Conservation (phyloP, 2,797 vertebrate genomes). For the Gouania willdenowi region DNA sequence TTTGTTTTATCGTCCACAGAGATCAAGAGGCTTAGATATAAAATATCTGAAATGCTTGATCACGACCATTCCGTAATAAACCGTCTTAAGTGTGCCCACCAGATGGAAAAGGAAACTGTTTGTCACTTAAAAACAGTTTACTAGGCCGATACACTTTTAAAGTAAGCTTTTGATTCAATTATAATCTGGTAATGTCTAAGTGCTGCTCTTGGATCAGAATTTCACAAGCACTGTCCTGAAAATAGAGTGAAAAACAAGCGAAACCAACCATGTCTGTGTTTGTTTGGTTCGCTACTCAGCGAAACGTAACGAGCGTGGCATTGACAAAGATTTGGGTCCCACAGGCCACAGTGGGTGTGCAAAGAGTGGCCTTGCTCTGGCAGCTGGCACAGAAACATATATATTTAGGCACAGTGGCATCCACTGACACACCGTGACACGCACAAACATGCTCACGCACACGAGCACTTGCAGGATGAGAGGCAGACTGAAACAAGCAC, state of each 20-base stretch:
- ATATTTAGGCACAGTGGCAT: slow-evolving; percentile 56
- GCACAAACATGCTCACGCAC: slow-evolving; percentile 26
- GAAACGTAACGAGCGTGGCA: slow-evolving; percentile 58
- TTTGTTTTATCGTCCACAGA: slow-evolving; percentile 37
- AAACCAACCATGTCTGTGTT: slow-evolving; percentile 61
- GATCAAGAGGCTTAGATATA: slow-evolving; percentile 31
- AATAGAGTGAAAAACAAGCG: slow-evolving; percentile 63
- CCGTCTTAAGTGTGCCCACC: too few relatives aligned
- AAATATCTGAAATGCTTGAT: slow-evolving; percentile 17
- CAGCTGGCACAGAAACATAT: slow-evolving; percentile 57
- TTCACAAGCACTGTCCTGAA: slow-evolving; percentile 45
- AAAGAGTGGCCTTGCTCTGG: slow-evolving; percentile 54
- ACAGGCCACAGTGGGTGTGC: slow-evolving; percentile 67
- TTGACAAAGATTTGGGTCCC: slow-evolving; percentile 64
- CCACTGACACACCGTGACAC: slow-evolving; percentile 24
- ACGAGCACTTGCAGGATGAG: neutral
- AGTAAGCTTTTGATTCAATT: slow-evolving; percentile 53
- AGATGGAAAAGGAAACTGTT: neutral
- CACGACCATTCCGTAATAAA: too few relatives aligned
- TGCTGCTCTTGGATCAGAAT: slow-evolving; percentile 48
- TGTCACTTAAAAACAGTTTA: slow-evolving; percentile 36
- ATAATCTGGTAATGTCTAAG: slow-evolving; percentile 62
- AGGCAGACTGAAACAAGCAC: slow-evolving; percentile 48
- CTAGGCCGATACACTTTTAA: slow-evolving; percentile 32
- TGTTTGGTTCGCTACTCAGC: slow-evolving; percentile 50